Conservation (phyloP, 2,888 invertebrate species). For the Dasysyrphus albostriatus region DNA sequence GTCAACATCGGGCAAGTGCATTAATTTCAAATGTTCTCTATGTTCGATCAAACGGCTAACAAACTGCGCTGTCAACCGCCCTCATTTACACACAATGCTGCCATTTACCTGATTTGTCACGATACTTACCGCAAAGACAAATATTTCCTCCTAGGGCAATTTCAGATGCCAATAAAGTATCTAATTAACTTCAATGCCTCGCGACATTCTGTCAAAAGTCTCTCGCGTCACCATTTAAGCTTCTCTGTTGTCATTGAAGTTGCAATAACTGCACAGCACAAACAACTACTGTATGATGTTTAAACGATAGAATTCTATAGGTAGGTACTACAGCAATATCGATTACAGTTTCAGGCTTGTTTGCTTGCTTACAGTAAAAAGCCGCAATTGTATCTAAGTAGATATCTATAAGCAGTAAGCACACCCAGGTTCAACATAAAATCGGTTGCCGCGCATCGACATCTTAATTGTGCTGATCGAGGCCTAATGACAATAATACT, state of each 20-base stretch:
- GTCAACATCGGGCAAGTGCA: conserved; percentile 28
- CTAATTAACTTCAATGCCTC: conserved; percentile 72
- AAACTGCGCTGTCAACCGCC: conserved; percentile 39
- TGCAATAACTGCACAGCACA: conserved; percentile 19
- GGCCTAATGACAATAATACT: conserved; percentile 64
- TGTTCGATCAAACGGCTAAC: conserved; percentile 27
- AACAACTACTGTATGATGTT: not conserved
- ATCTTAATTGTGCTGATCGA: conserved; percentile 73
- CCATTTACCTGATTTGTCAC: conserved; percentile 57
- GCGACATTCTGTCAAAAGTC: conserved; percentile 63
- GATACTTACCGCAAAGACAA: conserved; percentile 46
- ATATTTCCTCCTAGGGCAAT: conserved; percentile 59
- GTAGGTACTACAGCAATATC: conserved; percentile 26
- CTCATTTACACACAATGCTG: conserved; percentile 70
- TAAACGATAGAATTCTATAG: conserved; percentile 14
- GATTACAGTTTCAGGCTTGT: conserved; percentile 21
- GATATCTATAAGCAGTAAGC: conserved; percentile 6
- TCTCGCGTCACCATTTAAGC: conserved; percentile 30
- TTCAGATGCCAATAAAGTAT: conserved; percentile 66
- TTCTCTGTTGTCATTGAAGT: conserved; percentile 21
- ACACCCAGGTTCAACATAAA: conserved; percentile 39
- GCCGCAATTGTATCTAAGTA: conserved; percentile 6
- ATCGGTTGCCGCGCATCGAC: conserved; percentile 54
- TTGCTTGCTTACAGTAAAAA: not conserved
- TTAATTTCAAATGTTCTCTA: conserved; percentile 3